phyloP scores from a whole-genome alignment of 30 jellyfish, hydroid and myxozoan genomes.

The Hydra vulgaris region DNA sequence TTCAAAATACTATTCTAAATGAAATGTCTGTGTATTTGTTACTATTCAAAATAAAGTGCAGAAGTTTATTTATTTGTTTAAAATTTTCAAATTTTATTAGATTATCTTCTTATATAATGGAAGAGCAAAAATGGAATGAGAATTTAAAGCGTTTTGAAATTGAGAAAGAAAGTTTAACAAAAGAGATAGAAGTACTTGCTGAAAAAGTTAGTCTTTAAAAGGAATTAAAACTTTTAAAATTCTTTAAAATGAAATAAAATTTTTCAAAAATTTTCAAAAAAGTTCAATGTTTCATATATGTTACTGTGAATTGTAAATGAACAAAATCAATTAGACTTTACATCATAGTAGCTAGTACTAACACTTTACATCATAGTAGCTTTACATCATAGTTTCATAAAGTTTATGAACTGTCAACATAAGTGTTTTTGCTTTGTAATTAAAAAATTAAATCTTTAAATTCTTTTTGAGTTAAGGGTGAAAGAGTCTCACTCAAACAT shows the following conservation, averaged over 20 bases:
- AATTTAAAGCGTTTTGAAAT: background rate
- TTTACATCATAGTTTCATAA: too few relatives aligned
- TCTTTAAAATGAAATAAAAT: too few relatives aligned
- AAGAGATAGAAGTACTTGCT: background rate
- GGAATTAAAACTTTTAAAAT: too few relatives aligned
- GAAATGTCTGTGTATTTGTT: constrained; percentile 34
- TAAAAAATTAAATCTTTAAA: too few relatives aligned
- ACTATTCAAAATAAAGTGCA: background rate
- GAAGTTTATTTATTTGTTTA: background rate
- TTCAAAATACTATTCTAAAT: background rate
- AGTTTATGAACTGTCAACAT: too few relatives aligned
- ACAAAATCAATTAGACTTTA: too few relatives aligned
- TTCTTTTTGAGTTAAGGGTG: constrained; percentile 35
- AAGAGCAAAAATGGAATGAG: background rate
- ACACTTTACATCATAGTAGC: too few relatives aligned
- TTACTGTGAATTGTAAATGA: too few relatives aligned
- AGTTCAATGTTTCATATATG: too few relatives aligned
- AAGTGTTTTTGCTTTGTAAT: background rate
- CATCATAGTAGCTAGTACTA: too few relatives aligned
- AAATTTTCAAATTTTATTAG: background rate
- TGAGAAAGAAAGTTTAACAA: background rate
- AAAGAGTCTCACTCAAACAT: constrained; percentile 34
- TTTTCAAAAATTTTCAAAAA: too few relatives aligned
- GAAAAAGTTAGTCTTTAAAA: background rate
- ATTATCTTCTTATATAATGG: background rate